Conservation (phyloP, 2,888 invertebrate species). For the Apamea crenata region DNA sequence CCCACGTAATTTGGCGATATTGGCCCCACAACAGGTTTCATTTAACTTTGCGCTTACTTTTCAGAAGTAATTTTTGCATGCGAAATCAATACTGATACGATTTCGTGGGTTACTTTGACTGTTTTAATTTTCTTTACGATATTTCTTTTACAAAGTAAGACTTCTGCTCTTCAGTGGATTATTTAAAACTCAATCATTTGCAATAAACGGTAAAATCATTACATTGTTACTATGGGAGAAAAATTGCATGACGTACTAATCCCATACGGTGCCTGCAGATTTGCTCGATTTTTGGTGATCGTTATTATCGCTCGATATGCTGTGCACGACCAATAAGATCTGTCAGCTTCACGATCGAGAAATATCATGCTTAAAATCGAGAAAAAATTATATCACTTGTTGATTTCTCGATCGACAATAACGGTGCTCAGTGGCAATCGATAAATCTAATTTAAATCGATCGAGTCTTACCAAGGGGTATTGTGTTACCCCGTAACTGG, state of each 20-base stretch:
- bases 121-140: conserved; percentile 8
- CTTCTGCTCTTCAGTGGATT: background rate
- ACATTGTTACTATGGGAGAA: background rate
- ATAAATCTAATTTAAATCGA: background rate
- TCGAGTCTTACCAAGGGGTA: background rate
- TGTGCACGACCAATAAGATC: background rate
- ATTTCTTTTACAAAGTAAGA: background rate
- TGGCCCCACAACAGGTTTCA: conserved; percentile 31
- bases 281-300: too few species aligned
- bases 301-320: background rate
- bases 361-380: background rate
- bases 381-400: background rate
- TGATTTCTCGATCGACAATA: background rate
- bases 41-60: conserved; percentile 42
- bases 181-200: background rate
- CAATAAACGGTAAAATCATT: background rate
- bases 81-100: conserved; percentile 12
- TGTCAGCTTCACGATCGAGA: too few species aligned
- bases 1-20: conserved; percentile 10
- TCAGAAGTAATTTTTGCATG: conserved; percentile 4
- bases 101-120: background rate
- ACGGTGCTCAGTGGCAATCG: background rate
- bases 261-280: too few species aligned
- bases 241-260: background rate
- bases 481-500: background rate